These are phyloP conservation scores for Stercorarius parasiticus DNA, from an alignment of 2,113 vertebrate species.

Conservation along the genomic window DNA sequence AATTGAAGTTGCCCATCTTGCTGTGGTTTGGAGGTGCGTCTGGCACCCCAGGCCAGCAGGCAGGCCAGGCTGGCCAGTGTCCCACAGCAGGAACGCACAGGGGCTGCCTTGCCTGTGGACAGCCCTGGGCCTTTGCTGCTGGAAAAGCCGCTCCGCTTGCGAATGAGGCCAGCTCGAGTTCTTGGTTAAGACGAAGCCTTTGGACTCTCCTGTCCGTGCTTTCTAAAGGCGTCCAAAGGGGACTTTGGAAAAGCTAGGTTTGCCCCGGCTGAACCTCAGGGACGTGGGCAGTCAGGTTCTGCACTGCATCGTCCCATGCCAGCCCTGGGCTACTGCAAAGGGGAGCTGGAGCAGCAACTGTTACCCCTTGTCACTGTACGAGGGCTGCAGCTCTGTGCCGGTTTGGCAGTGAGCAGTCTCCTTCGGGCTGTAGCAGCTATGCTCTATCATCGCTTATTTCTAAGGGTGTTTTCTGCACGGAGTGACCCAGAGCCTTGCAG, in stretches of 20 bases:
- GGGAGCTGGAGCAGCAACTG: neutral
- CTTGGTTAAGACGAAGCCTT: neutral
- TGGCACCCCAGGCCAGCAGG: neutral
- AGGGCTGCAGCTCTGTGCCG: rapidly evolving
- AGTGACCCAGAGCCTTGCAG: neutral
- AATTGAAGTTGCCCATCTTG: neutral
- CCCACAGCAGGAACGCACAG: neutral
- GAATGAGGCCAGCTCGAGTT: neutral
- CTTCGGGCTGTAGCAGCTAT: rapidly evolving
- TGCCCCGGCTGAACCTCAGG: neutral
- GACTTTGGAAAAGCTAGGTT: neutral
- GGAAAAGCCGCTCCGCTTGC: neutral
- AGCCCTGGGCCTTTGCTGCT: neutral
- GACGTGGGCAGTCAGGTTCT: neutral
- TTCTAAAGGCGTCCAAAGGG: neutral
- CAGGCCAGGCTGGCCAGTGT: neutral
- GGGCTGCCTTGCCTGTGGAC: neutral
- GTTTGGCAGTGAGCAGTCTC: rapidly evolving
- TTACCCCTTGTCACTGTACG: neutral
- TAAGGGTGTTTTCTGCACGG: neutral
- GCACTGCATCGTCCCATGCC: rapidly evolving
- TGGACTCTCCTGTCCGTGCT: neutral
- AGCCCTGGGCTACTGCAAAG: neutral
- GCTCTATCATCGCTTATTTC: rapidly evolving
- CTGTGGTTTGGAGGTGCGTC: neutral